A percentile compares a stretch with the other conserved stretches of the same genome.
These are phyloP conservation scores for Dryococelus australis DNA, from an alignment of 2,888 invertebrate species.

Conservation along the genomic window DNA sequence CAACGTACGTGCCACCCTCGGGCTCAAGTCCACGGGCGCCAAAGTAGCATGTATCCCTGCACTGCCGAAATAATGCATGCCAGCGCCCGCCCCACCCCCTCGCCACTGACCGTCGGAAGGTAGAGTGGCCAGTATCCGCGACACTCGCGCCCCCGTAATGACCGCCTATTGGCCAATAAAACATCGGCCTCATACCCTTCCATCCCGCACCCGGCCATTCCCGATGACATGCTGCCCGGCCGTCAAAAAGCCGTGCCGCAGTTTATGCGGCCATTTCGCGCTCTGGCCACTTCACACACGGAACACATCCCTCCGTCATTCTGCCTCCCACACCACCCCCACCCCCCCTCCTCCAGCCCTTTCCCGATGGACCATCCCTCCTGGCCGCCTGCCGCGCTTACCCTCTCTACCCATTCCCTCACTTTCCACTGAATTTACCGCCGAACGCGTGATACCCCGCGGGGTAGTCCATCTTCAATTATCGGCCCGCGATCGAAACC, in stretches of 20 bases:
- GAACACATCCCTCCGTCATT: background rate
- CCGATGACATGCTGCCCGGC: background rate
- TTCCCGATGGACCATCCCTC: background rate
- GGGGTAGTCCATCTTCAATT: conserved; percentile 3
- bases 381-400: background rate
- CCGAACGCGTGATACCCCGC: background rate
- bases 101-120: background rate
- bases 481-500: background rate
- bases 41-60: no score
- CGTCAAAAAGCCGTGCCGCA: conserved; percentile 5
- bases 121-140: background rate
- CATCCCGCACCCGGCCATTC: background rate
- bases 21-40: no score
- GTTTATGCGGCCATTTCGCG: conserved; percentile 1
- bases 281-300: background rate
- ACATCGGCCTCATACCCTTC: background rate
- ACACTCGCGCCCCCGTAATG: background rate
- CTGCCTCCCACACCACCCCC: background rate
- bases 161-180: conserved; percentile 16
- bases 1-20: no score
- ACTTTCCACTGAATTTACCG: no score
- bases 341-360: background rate
- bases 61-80: background rate
- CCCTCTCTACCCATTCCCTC: no score
- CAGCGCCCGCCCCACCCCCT: no score